These are phyloP conservation scores for Molossus molossus DNA, from an alignment of 2,797 vertebrate genomes.

Conservation along the genomic window DNA sequence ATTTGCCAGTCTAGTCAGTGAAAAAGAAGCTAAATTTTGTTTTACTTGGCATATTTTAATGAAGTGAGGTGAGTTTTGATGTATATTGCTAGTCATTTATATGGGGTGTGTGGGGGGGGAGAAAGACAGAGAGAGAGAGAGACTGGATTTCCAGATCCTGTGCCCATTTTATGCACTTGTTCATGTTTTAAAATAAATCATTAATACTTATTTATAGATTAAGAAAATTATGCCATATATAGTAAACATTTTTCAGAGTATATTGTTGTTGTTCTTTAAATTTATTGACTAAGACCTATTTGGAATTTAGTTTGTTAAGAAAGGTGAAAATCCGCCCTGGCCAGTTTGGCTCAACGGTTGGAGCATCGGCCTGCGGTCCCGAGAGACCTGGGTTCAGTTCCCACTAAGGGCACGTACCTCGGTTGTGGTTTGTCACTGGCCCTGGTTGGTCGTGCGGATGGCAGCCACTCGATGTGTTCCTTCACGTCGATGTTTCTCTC, in stretches of 20 bases:
- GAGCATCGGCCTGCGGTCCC: no score
- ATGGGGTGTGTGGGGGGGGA: background rate
- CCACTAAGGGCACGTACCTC: no score
- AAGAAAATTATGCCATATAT: background rate
- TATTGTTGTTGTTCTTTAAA: background rate
- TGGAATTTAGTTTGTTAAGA: constrained; percentile 48
- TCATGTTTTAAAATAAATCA: background rate
- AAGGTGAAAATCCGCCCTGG: background rate
- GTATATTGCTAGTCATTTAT: background rate
- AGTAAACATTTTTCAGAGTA: background rate
- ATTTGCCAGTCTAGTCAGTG: background rate
- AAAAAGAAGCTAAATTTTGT: constrained; percentile 23
- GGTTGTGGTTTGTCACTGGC: no score
- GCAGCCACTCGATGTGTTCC: no score
- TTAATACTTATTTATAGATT: background rate
- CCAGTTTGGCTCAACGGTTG: no score
- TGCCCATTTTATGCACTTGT: background rate
- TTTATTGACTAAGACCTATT: background rate
- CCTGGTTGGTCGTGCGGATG: no score
- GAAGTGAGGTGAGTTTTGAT: background rate
- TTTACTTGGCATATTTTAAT: constrained; percentile 37
- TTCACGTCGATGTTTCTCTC: no score
- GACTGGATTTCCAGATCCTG: background rate
- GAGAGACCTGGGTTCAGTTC: no score
- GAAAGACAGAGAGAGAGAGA: background rate